Base-by-base conservation (phyloP, 2,888 invertebrate species). In the Hemicrepidius hirtus region DNA sequence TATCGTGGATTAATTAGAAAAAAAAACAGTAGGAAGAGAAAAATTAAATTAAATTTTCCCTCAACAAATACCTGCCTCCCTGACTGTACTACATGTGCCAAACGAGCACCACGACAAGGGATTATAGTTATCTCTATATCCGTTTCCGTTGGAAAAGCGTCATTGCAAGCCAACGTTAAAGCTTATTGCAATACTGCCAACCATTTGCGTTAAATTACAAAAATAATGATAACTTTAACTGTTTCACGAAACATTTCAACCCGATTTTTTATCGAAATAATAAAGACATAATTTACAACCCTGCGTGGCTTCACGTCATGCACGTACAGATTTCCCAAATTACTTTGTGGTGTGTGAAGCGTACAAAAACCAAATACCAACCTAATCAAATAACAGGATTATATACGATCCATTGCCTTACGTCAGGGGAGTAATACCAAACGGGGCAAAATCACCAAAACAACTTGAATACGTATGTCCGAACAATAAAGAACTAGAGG, bases 301-400 rank as follows among this genome's bases (percentile, higher is more conserved):
- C 55, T 49, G 55, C 55, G 32, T 55, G 55, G n/a, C 55, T 13
- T 57, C 57, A 57, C 57, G 57, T 57, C 57, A 57, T 57, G 57
- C 57, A 57, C 57, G 57, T 37, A 55, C 18, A 60, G 28, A 24
- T 44, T 60, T 44, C 41, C 60, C 44, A 44, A 60, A 60, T 60
- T 60, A 60, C 60, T 44, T 68, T 60, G 68, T 41, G 68, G 59
- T 49, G 60, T 60, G 59, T 44, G 50, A 68, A 62, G 62, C 62
- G 50, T 28, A 64, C 44, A 70, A 70, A 68, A 70, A 64, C 49
- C 70, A 70, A 70, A 62, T 70, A 57, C 20, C 50, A 55, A 35
- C 41, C 75, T 77, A 77, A 78, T 77, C 75, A 76, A 71, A 68
- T 78, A 77, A 78, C 75, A 62, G 76, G 74, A 76, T 78, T 77